Evolutionary conservation across 2,113 vertebrate species (phyloP).

Genomic region (Zapus hudsonius): DNA sequence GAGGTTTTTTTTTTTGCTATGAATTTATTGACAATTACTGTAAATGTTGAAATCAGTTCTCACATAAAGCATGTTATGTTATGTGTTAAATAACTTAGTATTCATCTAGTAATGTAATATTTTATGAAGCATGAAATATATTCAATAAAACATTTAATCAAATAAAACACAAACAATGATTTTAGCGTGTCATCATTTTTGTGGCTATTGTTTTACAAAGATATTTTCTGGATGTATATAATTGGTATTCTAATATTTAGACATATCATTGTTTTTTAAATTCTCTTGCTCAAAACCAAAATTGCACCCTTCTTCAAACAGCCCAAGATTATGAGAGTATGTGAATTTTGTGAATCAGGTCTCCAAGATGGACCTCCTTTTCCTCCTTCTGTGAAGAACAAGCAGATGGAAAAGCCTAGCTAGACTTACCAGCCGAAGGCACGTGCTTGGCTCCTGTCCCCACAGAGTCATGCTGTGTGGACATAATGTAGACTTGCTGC

Average conservation of each 20-base stretch:
- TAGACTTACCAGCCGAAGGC: neutral
- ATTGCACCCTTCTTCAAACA: neutral
- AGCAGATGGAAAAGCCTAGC: neutral
- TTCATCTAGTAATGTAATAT: neutral
- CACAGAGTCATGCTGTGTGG: neutral
- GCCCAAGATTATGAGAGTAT: neutral
- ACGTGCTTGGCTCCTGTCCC: neutral
- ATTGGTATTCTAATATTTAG: too few relatives aligned
- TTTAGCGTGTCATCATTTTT: fast-evolving
- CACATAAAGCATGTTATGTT: neutral
- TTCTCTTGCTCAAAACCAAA: neutral
- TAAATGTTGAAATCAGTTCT: neutral
- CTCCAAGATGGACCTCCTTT: too few relatives aligned
- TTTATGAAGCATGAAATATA: neutral
- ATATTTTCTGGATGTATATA: neutral
- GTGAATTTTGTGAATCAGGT: neutral
- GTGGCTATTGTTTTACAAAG: neutral
- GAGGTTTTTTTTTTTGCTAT: too few relatives aligned
- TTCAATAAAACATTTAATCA: too few relatives aligned
- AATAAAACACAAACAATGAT: too few relatives aligned
- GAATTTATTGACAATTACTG: too few relatives aligned
- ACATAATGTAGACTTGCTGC: neutral
- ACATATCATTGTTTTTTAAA: too few relatives aligned
- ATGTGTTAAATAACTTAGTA: neutral
- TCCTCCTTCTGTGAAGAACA: neutral